These are phyloP conservation scores for Craseonycteris thonglongyai DNA, from an alignment of 2,113 vertebrate species.

Conservation along the genomic window DNA sequence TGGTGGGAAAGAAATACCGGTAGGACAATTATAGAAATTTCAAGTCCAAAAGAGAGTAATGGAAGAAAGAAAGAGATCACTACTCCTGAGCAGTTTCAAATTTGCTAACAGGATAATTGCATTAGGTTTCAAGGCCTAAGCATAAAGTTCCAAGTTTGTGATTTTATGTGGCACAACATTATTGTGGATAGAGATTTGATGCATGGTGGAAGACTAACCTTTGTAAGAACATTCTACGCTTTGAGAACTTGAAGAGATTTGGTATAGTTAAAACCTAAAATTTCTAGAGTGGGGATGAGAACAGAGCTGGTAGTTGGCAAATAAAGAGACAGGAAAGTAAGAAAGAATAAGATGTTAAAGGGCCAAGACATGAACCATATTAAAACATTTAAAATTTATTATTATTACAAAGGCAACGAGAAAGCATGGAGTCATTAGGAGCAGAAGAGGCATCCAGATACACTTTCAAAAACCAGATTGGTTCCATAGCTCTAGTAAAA, in stretches of 20 bases:
- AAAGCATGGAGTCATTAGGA: not conserved
- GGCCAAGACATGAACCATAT: not conserved
- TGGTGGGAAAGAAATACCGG: not conserved
- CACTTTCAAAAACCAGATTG: not conserved
- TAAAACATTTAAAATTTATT: not conserved
- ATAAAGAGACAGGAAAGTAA: not conserved
- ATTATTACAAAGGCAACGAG: not conserved
- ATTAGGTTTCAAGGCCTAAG: not conserved
- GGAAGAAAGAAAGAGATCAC: not conserved
- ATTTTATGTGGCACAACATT: not conserved
- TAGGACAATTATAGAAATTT: not conserved
- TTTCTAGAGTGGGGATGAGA: not conserved
- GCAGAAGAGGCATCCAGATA: not conserved
- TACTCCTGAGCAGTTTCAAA: not conserved
- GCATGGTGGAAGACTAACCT: not conserved
- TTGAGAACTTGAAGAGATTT: not conserved
- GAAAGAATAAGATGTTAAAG: not conserved
- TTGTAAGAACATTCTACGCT: not conserved
- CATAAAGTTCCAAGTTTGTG: not conserved
- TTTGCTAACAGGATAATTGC: not conserved
- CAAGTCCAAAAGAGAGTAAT: not conserved
- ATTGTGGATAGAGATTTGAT: not conserved
- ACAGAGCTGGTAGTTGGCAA: not conserved
- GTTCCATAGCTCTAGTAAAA: not conserved
- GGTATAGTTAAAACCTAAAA: not conserved